phyloP scores from a whole-genome alignment of 1,140 invertebrate genomes.

The Heliconius nattereri region DNA sequence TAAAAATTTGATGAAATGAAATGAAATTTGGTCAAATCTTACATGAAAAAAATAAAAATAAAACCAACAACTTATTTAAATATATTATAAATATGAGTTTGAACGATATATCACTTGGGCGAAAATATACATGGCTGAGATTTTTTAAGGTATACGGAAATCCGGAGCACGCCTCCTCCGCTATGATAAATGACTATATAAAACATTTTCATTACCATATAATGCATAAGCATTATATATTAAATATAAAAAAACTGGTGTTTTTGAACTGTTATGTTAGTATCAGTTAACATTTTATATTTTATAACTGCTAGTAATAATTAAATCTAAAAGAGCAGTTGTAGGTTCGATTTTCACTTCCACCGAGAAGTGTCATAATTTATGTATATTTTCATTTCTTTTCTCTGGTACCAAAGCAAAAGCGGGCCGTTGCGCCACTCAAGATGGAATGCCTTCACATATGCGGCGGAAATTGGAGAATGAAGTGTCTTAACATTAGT shows the following conservation, averaged over 20 bases:
- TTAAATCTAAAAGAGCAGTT: too few species aligned
- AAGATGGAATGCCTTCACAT: too few species aligned
- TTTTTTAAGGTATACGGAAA: slow-evolving; percentile 24
- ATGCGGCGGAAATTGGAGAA: too few species aligned
- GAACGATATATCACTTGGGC: slow-evolving; percentile 16
- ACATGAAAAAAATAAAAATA: not conserved
- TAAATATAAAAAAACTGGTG: not conserved
- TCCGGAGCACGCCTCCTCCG: slow-evolving; percentile 16
- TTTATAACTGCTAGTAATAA: too few species aligned
- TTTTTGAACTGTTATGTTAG: not conserved
- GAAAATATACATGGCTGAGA: slow-evolving; percentile 11
- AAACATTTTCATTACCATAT: slow-evolving; percentile 31
- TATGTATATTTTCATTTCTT: too few species aligned
- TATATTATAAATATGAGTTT: slow-evolving; percentile 8
- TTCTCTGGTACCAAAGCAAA: too few species aligned
- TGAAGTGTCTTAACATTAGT: too few species aligned
- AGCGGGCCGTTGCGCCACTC: too few species aligned
- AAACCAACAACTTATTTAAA: slow-evolving; percentile 59
- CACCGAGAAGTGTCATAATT: too few species aligned
- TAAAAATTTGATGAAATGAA: too few species aligned
- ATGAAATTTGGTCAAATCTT: not conserved
- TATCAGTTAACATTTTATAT: too few species aligned
- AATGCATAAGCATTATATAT: slow-evolving; percentile 21
- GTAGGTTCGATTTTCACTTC: too few species aligned
- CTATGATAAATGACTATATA: slow-evolving; percentile 27